Base-by-base conservation (phyloP, 2,113 vertebrate genomes). In the Formicarius rufipectus region DNA sequence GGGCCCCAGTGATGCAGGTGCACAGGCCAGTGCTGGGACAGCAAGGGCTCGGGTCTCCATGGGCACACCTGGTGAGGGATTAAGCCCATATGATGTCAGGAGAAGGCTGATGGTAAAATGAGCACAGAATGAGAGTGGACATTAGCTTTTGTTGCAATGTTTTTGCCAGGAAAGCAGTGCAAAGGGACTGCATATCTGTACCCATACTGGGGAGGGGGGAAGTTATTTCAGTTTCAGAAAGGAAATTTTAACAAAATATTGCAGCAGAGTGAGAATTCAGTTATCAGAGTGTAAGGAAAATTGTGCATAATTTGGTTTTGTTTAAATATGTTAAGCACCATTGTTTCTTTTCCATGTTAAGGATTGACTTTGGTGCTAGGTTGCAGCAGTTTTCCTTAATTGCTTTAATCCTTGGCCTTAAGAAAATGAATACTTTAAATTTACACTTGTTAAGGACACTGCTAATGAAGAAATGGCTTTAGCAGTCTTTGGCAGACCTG, bases 341-440 rank as follows among this genome's bases (percentile, higher is more conserved):
- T 89, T 95, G 86, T 96, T 92, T 91, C 93, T 81, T 82, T 96
- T 94, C 89, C 37, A 3, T 35, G 17, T 92, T 90, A 81, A 87
- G 44, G 76, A 78, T 80, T 96, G 77, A 95, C 89, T 95, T 73
- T 87, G 87, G 87, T 94, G 76, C 49, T 82, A 74, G 50, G 89
- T 63, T 96, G 35, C 56, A 77, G 93, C 91, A 47, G 76, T 96
- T 87, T 84, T 84, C 67, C 75, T 59, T 94, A 94, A 95, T 89
- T 94, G 83, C 73, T 96, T 95, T 95, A 97, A 95, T 84, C 84
- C 62, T n/a, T 85, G 87, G 73, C 71, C 92, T 96, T 87, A 92
- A 91, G 76, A 97, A 98, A 97, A 94, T 63, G 66, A 97, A 93
- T 85, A 68, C 79, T 97, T 96, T 97, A 96, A 96, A 97, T 97